phyloP scores from a whole-genome alignment of 2,888 invertebrate genomes.

The Steromphala cineraria region DNA sequence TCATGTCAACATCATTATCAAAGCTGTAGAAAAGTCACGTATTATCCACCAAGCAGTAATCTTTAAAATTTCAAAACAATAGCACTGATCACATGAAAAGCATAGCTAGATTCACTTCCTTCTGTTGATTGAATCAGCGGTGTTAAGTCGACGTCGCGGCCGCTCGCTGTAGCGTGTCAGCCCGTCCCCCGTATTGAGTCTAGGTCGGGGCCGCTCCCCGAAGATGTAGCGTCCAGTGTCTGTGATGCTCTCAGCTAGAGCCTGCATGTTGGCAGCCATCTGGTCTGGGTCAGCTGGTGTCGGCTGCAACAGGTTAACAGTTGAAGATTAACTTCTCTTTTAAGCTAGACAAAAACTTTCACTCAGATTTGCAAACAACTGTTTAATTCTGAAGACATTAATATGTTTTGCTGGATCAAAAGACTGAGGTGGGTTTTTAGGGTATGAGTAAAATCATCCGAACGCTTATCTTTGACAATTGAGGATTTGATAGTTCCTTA shows the following conservation, averaged over 20 bases:
- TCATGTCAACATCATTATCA: too few species aligned
- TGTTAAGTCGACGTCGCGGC: not conserved
- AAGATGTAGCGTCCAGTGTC: slow-evolving; percentile 86
- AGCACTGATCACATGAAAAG: not conserved
- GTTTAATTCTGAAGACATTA: too few species aligned
- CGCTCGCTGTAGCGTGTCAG: not conserved
- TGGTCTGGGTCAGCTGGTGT: slow-evolving; percentile 81
- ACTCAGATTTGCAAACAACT: too few species aligned
- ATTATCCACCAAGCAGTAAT: not conserved
- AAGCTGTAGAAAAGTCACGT: too few species aligned
- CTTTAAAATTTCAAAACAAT: not conserved
- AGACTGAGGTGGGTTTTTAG: too few species aligned
- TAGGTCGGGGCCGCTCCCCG: slow-evolving; percentile 85
- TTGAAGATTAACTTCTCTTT: too few species aligned
- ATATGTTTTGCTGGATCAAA: too few species aligned
- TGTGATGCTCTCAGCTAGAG: slow-evolving; percentile 91
- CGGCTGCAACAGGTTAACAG: slow-evolving; percentile 44
- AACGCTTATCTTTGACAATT: too few species aligned
- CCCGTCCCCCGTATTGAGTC: slow-evolving; percentile 65
- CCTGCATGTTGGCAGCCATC: slow-evolving; percentile 93
- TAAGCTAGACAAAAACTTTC: too few species aligned
- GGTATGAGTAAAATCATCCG: too few species aligned
- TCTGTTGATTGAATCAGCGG: not conserved
- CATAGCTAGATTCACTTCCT: not conserved
- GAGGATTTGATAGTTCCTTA: too few species aligned